Conservation (phyloP, 2,113 vertebrate genomes). For the Varanus komodoensis region DNA sequence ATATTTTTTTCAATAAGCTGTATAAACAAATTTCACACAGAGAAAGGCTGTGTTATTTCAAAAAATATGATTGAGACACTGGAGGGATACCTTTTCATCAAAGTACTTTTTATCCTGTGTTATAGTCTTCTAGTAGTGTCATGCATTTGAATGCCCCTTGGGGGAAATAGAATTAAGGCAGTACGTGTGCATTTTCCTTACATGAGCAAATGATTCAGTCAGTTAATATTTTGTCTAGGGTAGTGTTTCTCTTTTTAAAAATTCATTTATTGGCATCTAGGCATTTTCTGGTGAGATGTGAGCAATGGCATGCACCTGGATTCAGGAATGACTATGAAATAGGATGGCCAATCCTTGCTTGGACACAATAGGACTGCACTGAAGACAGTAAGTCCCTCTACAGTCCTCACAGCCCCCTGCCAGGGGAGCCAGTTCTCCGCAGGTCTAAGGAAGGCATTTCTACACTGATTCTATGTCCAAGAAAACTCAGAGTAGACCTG, state of each 20-base stretch:
- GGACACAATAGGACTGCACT: too few species aligned
- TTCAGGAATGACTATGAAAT: not conserved
- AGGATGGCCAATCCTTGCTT: not conserved
- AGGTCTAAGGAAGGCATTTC: not conserved
- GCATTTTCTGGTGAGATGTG: not conserved
- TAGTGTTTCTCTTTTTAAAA: not conserved
- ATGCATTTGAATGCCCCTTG: not conserved
- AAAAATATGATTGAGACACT: slow-evolving; percentile 24
- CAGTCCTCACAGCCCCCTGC: not conserved
- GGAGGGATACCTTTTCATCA: slow-evolving; percentile 26
- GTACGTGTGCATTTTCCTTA: not conserved
- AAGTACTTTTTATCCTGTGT: slow-evolving; percentile 18
- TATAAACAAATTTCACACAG: slow-evolving; percentile 10
- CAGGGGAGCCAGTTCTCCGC: not conserved
- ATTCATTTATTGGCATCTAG: not conserved
- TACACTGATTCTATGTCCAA: not conserved
- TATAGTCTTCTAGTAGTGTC: not conserved
- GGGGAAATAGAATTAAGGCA: not conserved
- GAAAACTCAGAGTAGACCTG: not conserved
- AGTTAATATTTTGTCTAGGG: not conserved
- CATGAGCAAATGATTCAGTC: not conserved
- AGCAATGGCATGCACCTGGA: not conserved
- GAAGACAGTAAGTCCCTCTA: not conserved
- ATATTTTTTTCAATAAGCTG: slow-evolving; percentile 30
- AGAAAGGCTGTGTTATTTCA: slow-evolving; percentile 31